phyloP scores from a whole-genome alignment of 2,888 invertebrate species.

The Lasioglossum lativentre region DNA sequence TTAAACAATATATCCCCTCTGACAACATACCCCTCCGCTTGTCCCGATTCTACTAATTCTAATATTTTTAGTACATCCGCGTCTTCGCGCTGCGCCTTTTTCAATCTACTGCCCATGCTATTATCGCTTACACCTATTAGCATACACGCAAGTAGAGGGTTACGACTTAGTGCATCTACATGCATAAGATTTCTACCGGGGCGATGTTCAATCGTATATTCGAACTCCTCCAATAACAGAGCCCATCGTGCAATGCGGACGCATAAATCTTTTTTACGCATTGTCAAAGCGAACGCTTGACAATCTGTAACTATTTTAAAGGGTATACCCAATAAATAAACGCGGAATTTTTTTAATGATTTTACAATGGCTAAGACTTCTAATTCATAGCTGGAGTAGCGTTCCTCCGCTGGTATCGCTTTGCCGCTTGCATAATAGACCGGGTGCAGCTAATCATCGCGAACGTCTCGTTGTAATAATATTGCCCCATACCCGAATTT shows the following conservation, averaged over 20 bases:
- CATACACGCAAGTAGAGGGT: not conserved
- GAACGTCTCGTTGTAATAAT: too few relatives aligned
- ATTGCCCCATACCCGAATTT: too few relatives aligned
- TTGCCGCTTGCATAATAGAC: too few relatives aligned
- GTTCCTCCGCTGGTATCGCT: too few relatives aligned
- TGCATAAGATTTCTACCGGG: not conserved
- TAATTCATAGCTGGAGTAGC: too few relatives aligned
- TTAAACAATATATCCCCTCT: conserved; percentile 13
- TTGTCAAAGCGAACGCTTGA: not conserved
- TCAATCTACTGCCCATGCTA: not conserved
- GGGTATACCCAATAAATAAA: too few relatives aligned
- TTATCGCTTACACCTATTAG: not conserved
- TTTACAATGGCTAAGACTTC: too few relatives aligned
- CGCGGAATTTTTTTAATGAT: too few relatives aligned
- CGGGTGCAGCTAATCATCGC: too few relatives aligned
- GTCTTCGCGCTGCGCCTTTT: not conserved
- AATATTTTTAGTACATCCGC: not conserved
- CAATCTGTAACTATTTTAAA: not conserved
- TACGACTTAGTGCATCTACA: not conserved
- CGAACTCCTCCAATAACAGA: not conserved
- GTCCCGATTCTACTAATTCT: not conserved
- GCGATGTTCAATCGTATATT: not conserved
- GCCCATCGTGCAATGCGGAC: not conserved
- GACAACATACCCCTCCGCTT: not conserved
- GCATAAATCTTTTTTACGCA: not conserved